phyloP scores from a whole-genome alignment of 2,888 invertebrate genomes.

The Lapara coniferarum region DNA sequence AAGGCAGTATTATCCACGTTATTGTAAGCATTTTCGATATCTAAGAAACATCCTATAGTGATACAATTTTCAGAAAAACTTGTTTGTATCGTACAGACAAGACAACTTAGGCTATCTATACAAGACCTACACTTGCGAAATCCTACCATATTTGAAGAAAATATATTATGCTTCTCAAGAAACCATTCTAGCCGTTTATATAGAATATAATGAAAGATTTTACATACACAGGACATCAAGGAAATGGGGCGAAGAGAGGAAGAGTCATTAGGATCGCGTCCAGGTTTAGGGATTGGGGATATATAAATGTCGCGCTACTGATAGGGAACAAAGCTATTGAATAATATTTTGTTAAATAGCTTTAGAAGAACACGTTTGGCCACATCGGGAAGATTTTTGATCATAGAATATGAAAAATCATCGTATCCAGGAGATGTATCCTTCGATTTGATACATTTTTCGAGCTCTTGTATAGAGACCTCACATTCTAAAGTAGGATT shows the following conservation, averaged over 20 bases:
- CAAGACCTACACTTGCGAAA: slow-evolving; percentile 23
- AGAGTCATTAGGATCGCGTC: neutral
- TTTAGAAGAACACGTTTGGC: slow-evolving; percentile 27
- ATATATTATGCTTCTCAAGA: slow-evolving; percentile 28
- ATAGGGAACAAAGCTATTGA: neutral
- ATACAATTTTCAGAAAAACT: slow-evolving; percentile 17
- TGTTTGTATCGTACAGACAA: slow-evolving; percentile 21
- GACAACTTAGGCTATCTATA: slow-evolving; percentile 10
- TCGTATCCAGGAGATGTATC: slow-evolving; percentile 27
- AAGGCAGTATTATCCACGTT: neutral
- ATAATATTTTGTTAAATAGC: slow-evolving; percentile 28
- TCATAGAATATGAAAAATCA: slow-evolving; percentile 29
- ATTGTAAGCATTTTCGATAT: slow-evolving; percentile 19
- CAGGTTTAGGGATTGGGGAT: slow-evolving; percentile 22
- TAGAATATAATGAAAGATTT: slow-evolving; percentile 36
- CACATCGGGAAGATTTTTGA: slow-evolving; percentile 27
- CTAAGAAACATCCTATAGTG: slow-evolving; percentile 19
- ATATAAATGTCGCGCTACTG: neutral
- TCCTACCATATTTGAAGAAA: slow-evolving; percentile 9
- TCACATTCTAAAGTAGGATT: neutral
- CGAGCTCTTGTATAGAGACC: slow-evolving; percentile 10
- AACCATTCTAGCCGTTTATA: slow-evolving; percentile 37
- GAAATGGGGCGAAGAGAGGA: slow-evolving; percentile 17
- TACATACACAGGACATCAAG: slow-evolving; percentile 35
- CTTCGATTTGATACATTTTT: slow-evolving; percentile 3